Percentiles rank a stretch among this genome's conserved stretches.
phyloP scores from a whole-genome alignment of 2,888 invertebrate genomes.

The Ichneumoninae sp. region DNA sequence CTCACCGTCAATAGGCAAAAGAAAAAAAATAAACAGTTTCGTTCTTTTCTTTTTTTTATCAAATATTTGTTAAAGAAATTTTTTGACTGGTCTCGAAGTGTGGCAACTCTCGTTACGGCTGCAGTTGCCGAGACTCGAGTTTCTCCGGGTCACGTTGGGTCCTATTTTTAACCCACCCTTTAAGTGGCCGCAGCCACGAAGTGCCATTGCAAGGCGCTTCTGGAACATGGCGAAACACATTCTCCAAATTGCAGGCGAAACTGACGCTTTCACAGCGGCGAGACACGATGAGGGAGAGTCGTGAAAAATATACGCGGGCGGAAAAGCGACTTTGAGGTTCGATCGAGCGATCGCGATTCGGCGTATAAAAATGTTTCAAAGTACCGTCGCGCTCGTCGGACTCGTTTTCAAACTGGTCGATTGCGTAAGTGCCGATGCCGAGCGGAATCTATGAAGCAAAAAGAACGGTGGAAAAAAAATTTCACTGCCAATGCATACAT shows the following conservation, averaged over 20 bases:
- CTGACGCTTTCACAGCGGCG: background rate
- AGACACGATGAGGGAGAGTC: background rate
- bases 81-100: background rate
- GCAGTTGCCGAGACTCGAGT: background rate
- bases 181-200: background rate
- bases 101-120: background rate
- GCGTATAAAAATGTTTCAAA: slow-evolving; percentile 73
- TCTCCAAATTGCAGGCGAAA: background rate
- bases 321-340: slow-evolving; percentile 28
- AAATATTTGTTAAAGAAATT: background rate
- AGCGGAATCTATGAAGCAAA: slow-evolving; percentile 37
- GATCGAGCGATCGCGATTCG: slow-evolving; percentile 50
- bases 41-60: background rate
- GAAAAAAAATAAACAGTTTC: background rate
- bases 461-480: slow-evolving; percentile 9
- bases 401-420: slow-evolving; percentile 75
- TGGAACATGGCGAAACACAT: slow-evolving; percentile 10
- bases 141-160: background rate
- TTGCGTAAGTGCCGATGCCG: slow-evolving; percentile 72
- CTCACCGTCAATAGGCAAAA: background rate
- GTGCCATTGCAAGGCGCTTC: slow-evolving; percentile 3
- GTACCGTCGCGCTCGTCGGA: slow-evolving; percentile 63
- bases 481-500: slow-evolving; percentile 8
- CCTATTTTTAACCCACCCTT: slow-evolving; percentile 25
- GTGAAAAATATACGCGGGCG: background rate